These are phyloP conservation scores for Pangasius krempfi DNA, from an alignment of 2,797 vertebrate genomes.

Conservation along the genomic window DNA sequence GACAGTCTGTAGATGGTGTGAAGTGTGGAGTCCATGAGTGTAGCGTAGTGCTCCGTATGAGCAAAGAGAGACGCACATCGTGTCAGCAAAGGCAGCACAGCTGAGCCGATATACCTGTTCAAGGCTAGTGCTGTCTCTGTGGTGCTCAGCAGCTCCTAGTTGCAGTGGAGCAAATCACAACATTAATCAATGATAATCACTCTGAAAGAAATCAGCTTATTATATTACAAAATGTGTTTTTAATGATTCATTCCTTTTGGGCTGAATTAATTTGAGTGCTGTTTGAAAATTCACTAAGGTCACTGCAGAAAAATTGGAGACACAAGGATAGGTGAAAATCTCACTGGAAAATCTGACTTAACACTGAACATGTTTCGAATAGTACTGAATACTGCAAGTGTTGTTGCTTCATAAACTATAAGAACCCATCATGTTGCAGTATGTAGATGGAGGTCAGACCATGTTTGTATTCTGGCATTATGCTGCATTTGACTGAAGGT, in stretches of 20 bases:
- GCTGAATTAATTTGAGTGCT: neutral
- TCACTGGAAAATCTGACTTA: neutral
- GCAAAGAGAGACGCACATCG: slow-evolving; percentile 91
- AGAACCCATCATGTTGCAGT: neutral
- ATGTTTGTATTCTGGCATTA: neutral
- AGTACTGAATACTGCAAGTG: neutral
- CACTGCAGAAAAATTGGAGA: neutral
- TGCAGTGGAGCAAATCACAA: slow-evolving; percentile 33
- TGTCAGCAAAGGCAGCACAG: slow-evolving; percentile 91
- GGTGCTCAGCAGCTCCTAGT: slow-evolving; percentile 90
- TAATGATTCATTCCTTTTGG: neutral
- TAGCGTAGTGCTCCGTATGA: slow-evolving; percentile 88
- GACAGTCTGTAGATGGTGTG: slow-evolving; percentile 96
- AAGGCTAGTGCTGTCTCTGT: slow-evolving; percentile 93
- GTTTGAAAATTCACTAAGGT: neutral
- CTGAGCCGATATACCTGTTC: slow-evolving; percentile 93
- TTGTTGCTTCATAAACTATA: neutral
- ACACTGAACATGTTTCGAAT: neutral
- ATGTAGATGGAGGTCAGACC: neutral
- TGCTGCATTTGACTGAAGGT: neutral
- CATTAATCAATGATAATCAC: neutral
- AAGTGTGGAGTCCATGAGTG: slow-evolving; percentile 89
- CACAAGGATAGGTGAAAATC: neutral
- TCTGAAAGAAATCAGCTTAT: neutral
- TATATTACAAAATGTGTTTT: neutral